Percentiles rank a stretch among this genome's conserved stretches.
Evolutionary conservation across 2,888 invertebrate species (phyloP).

Genomic region (Microplitis deprimator): DNA sequence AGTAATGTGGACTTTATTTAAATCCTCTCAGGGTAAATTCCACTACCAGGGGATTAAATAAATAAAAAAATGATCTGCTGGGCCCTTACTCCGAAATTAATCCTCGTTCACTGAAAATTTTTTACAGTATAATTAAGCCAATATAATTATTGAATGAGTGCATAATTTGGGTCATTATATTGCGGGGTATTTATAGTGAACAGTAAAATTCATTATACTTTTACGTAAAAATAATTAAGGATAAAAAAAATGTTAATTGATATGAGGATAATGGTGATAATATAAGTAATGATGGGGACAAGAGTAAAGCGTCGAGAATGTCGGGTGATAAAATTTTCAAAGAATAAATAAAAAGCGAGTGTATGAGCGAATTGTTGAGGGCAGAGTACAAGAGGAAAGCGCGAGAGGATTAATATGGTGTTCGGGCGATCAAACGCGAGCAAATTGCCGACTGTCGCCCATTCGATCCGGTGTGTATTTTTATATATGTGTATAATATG

Average conservation of each 20-base stretch:
- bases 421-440: slow-evolving; percentile 22
- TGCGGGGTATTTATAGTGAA: too few species aligned
- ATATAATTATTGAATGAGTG: too few species aligned
- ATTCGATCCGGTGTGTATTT: slow-evolving; percentile 20
- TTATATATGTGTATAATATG: background rate
- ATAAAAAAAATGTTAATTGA: slow-evolving; percentile 9
- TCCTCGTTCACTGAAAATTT: too few species aligned
- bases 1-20: too few species aligned
- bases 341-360: background rate
- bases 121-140: too few species aligned
- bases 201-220: too few species aligned
- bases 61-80: too few species aligned
- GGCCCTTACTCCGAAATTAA: too few species aligned
- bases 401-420: slow-evolving; percentile 27
- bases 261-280: slow-evolving; percentile 37
- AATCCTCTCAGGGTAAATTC: too few species aligned
- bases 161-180: too few species aligned
- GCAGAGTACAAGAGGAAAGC: slow-evolving; percentile 5
- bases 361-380: background rate
- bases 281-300: slow-evolving; percentile 28
- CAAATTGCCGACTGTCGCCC: slow-evolving; percentile 30
- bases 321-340: background rate
- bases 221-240: too few species aligned
- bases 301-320: background rate
- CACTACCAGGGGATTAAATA: too few species aligned